A percentile compares a stretch with the other conserved stretches of the same genome.
These are phyloP conservation scores for Peromyscus aztecus DNA, from an alignment of 2,797 vertebrate genomes.

Conservation along the genomic window DNA sequence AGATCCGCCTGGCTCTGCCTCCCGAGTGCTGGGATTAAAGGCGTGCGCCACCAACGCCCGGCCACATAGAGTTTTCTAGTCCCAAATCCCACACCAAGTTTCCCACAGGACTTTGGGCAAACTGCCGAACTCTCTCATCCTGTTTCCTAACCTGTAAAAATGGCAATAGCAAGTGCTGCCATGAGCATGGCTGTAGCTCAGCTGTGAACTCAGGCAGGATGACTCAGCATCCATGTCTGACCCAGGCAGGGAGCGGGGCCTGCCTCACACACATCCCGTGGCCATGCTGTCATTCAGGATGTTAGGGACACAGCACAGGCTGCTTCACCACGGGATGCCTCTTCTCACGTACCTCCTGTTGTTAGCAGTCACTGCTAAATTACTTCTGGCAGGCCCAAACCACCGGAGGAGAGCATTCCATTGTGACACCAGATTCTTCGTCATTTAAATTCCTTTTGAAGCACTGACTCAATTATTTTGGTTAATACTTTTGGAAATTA, in stretches of 20 bases:
- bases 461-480: not conserved
- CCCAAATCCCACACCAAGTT: not conserved
- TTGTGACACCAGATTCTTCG: rapidly evolving
- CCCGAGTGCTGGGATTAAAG: too few species aligned
- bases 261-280: not conserved
- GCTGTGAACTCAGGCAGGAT: not conserved
- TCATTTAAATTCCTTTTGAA: not conserved
- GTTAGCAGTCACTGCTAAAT: not conserved
- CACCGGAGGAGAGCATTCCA: not conserved
- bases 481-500: not conserved
- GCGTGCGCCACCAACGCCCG: too few species aligned
- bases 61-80: not conserved
- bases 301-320: rapidly evolving
- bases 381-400: not conserved
- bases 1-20: too few species aligned
- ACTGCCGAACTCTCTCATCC: not conserved
- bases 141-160: too few species aligned
- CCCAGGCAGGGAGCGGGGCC: not conserved
- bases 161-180: not conserved
- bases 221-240: not conserved
- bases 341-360: not conserved
- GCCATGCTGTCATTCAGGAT: not conserved
- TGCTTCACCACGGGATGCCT: not conserved
- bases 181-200: not conserved
- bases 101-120: not conserved